Percentiles rank a stretch among this genome's conserved stretches.
These are phyloP conservation scores for Phacellophora camtschatica DNA, from an alignment of 30 jellyfish, hydroid and myxozoan species.

Conservation along the genomic window DNA sequence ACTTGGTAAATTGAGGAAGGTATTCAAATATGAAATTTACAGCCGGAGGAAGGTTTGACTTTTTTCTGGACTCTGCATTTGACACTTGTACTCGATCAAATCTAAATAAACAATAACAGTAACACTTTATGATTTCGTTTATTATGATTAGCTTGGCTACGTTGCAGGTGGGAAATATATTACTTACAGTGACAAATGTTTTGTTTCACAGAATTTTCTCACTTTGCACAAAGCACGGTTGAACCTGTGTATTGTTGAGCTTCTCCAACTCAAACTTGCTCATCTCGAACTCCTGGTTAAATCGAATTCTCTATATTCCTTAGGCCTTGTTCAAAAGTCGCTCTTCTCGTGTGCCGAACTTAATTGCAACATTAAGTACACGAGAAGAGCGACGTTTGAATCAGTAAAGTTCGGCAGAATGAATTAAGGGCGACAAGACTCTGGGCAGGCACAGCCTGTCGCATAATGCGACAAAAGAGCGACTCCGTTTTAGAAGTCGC, in stretches of 20 bases:
- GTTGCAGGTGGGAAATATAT: background rate
- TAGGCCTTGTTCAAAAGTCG: background rate
- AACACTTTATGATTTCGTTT: constrained; percentile 9
- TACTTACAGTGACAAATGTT: background rate
- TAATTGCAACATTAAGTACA: background rate
- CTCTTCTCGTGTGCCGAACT: background rate
- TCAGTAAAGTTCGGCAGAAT: background rate
- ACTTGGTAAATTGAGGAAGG: no score
- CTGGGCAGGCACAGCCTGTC: background rate
- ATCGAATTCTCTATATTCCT: no score
- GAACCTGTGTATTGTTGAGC: no score
- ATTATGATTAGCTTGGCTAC: background rate
- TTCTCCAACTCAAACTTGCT: no score
- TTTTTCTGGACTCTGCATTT: constrained; percentile 12
- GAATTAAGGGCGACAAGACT: background rate
- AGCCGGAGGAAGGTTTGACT: no score
- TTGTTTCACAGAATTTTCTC: no score
- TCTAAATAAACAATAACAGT: constrained; percentile 47
- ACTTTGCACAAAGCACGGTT: no score
- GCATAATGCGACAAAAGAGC: background rate
- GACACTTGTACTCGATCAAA: constrained; percentile 52
- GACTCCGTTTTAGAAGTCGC: background rate
- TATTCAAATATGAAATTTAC: no score
- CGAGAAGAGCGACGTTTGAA: background rate
- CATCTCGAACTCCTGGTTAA: no score